Evolutionary conservation across 2,113 vertebrate genomes (phyloP).

Genomic region (Arenaria interpres): DNA sequence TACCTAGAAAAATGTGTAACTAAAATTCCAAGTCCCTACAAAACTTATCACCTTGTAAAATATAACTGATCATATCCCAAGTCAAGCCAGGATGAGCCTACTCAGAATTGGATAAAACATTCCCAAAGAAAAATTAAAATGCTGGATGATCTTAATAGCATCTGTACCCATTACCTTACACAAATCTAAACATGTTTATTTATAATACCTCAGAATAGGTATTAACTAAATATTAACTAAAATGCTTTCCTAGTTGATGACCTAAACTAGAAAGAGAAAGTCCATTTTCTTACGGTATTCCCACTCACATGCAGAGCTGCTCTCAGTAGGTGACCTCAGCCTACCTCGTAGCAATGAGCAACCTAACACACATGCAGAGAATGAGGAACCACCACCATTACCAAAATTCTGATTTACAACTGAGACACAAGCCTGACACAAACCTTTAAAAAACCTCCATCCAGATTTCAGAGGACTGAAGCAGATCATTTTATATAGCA

Average conservation of each 20-base stretch:
- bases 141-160: background rate
- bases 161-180: background rate
- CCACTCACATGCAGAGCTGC: background rate
- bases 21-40: background rate
- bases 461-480: background rate
- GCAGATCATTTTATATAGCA: background rate
- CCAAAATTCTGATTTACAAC: background rate
- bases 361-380: background rate
- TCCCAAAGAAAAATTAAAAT: background rate
- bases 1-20: background rate
- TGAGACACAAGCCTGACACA: background rate
- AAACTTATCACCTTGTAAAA: background rate
- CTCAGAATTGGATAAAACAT: background rate
- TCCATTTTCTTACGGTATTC: background rate
- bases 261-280: background rate
- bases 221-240: background rate
- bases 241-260: background rate
- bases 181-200: background rate
- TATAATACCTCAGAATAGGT: background rate
- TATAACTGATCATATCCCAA: background rate
- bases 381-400: background rate
- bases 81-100: background rate
- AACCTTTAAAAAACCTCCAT: background rate
- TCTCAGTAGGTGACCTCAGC: background rate
- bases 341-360: rapidly evolving